Evolutionary conservation across 2,113 vertebrate species (phyloP).

Genomic region (Pygoscelis antarcticus): DNA sequence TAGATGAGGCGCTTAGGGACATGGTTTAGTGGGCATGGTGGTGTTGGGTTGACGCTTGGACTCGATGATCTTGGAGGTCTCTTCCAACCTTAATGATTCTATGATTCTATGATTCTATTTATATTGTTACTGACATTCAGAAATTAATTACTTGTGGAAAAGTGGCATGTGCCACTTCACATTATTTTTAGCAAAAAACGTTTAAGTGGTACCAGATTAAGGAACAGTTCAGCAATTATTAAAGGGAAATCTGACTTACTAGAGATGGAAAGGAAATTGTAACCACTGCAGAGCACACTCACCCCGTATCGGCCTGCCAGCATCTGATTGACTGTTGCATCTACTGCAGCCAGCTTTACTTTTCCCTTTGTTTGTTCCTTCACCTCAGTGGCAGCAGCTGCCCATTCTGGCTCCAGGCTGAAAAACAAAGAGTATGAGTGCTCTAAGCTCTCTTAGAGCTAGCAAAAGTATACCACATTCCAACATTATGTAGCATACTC

Average conservation of each 20-base stretch:
- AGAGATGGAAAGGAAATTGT: neutral
- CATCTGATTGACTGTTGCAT: slow-evolving; percentile 88
- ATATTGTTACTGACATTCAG: neutral
- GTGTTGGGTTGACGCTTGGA: too few species aligned
- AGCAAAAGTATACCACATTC: neutral
- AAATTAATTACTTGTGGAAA: neutral
- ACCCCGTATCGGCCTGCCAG: slow-evolving; percentile 88
- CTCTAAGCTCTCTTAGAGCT: neutral
- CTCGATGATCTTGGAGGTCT: too few species aligned
- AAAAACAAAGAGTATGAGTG: neutral
- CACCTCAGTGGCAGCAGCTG: slow-evolving; percentile 88
- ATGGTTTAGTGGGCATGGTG: too few species aligned
- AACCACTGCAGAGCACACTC: slow-evolving; percentile 47
- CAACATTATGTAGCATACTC: neutral
- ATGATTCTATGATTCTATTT: too few species aligned
- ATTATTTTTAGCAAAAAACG: neutral
- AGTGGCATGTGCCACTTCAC: neutral
- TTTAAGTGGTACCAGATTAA: neutral
- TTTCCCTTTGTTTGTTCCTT: slow-evolving; percentile 93
- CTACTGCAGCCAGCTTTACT: slow-evolving; percentile 90
- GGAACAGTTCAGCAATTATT: neutral
- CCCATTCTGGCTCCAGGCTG: slow-evolving; percentile 95
- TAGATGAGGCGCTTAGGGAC: too few species aligned
- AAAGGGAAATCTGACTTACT: neutral
- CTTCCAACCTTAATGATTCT: too few species aligned